A percentile compares a stretch with the other conserved stretches of the same genome.
Evolutionary conservation across 1,140 invertebrate genomes (phyloP).

Genomic region (Argopecten irradians): DNA sequence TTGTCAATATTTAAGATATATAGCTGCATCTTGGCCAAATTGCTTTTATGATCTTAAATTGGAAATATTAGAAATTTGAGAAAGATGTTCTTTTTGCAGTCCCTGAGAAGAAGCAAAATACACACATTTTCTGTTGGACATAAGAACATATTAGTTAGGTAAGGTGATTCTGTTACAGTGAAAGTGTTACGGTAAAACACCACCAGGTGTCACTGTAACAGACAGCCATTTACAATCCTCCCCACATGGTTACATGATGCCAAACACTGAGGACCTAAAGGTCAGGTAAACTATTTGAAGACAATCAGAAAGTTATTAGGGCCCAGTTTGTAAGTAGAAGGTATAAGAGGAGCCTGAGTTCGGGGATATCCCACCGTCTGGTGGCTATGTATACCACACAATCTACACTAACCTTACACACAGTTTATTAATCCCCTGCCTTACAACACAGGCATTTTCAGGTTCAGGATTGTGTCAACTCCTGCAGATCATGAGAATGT

Average conservation of each 20-base stretch:
- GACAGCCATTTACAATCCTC: neutral
- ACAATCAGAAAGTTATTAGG: slow-evolving; percentile 4
- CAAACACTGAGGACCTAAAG: neutral
- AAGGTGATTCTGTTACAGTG: neutral
- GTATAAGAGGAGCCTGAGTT: neutral
- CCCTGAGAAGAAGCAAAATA: too few relatives aligned
- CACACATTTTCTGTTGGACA: too few relatives aligned
- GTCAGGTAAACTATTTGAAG: neutral
- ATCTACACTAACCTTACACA: neutral
- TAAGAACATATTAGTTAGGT: too few relatives aligned
- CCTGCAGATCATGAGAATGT: slow-evolving; percentile 20
- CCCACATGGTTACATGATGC: neutral
- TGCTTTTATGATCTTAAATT: too few relatives aligned
- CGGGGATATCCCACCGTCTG: neutral
- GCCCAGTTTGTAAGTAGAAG: neutral
- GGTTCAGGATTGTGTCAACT: slow-evolving; percentile 20
- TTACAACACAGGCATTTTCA: neutral
- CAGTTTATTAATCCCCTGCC: neutral
- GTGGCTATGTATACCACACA: neutral
- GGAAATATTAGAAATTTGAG: too few relatives aligned
- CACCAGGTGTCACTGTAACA: neutral
- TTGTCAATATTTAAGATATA: too few relatives aligned
- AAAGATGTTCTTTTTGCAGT: too few relatives aligned
- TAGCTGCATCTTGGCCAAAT: too few relatives aligned
- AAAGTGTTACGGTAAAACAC: neutral